phyloP scores from a whole-genome alignment of 2,113 vertebrate species.

The Picathartes gymnocephalus region DNA sequence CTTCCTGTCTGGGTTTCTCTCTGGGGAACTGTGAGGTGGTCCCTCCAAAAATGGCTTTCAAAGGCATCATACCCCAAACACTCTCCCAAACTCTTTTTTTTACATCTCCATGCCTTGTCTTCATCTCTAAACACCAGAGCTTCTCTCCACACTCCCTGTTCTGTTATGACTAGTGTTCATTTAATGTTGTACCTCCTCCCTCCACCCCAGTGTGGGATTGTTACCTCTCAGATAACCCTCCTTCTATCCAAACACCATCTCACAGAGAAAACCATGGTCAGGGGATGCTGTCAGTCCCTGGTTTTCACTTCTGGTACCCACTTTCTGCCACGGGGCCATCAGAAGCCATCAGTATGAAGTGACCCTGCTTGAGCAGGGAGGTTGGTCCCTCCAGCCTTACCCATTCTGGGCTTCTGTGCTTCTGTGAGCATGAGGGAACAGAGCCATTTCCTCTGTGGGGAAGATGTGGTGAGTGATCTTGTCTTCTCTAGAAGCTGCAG shows the following conservation, averaged over 20 bases:
- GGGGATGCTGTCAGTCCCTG: not conserved
- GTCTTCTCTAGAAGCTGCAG: not conserved
- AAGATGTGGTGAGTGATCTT: not conserved
- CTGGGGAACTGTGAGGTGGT: not conserved
- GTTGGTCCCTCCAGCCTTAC: not conserved
- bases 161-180: not conserved
- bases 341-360: not conserved
- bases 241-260: not conserved
- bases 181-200: not conserved
- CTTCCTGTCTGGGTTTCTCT: not conserved
- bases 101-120: not conserved
- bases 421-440: not conserved
- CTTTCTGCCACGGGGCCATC: not conserved
- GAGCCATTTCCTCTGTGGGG: not conserved
- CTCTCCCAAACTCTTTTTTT: not conserved
- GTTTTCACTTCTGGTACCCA: not conserved
- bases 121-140: not conserved
- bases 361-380: not conserved
- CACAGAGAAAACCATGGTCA: not conserved
- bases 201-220: rapidly evolving
- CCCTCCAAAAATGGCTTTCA: not conserved
- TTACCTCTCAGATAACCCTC: not conserved
- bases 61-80: not conserved
- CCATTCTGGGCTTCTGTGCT: not conserved
- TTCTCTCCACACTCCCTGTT: not conserved